A percentile compares a stretch with the other conserved stretches of the same genome.
Evolutionary conservation across 2,113 vertebrate genomes (phyloP).

Genomic region (Polypterus senegalus): DNA sequence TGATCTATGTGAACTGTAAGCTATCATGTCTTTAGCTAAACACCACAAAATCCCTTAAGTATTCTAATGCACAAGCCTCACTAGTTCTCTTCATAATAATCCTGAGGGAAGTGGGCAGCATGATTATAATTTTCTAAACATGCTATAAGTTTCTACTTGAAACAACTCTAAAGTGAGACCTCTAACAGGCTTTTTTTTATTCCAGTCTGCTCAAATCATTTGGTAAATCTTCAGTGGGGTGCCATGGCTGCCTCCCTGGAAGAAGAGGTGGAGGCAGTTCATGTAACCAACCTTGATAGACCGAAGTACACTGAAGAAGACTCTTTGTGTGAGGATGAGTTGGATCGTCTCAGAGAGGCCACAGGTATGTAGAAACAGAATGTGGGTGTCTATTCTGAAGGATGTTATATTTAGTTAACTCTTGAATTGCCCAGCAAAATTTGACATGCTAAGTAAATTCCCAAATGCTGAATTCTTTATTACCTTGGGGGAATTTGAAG

Average conservation of each 20-base stretch:
- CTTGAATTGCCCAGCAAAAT: neutral
- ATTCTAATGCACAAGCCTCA: too few relatives aligned
- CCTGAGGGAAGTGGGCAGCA: too few relatives aligned
- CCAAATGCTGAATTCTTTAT: neutral
- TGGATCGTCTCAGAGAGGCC: constrained; percentile 39
- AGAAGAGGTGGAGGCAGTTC: constrained; percentile 7
- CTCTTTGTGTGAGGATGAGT: constrained; percentile 36
- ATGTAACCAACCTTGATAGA: neutral
- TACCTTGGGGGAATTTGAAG: neutral
- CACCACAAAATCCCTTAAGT: too few relatives aligned
- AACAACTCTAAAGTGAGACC: too few relatives aligned
- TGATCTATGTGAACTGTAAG: too few relatives aligned
- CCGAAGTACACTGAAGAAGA: constrained; percentile 9
- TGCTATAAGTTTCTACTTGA: too few relatives aligned
- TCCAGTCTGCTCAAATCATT: too few relatives aligned
- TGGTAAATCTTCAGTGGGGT: too few relatives aligned
- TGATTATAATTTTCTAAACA: too few relatives aligned
- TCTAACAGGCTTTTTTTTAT: too few relatives aligned
- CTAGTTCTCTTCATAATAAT: too few relatives aligned
- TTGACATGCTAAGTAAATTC: neutral
- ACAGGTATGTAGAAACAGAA: constrained; percentile 27
- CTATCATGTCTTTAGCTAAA: too few relatives aligned
- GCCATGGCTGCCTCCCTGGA: constrained; percentile 32
- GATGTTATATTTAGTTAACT: neutral
- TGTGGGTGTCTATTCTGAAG: neutral